Evolutionary conservation across 1,140 invertebrate species (phyloP).

Genomic region (Polyergus mexicanus): DNA sequence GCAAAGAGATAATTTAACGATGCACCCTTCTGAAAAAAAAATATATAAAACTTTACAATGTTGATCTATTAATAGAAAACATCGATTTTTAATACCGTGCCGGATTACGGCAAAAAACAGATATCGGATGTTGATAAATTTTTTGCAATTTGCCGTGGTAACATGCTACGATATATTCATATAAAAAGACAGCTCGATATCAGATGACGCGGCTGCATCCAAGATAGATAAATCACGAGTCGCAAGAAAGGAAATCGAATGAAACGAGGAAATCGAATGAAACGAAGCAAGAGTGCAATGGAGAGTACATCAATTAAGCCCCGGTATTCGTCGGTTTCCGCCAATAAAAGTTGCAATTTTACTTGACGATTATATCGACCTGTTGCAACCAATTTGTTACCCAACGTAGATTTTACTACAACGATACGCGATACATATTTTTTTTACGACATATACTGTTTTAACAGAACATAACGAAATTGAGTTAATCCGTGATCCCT

Average conservation of each 20-base stretch:
- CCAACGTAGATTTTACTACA: neutral
- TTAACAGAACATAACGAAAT: slow-evolving; percentile 6
- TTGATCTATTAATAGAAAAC: slow-evolving; percentile 14
- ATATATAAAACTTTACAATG: neutral
- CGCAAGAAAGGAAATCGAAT: slow-evolving; percentile 22
- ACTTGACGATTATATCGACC: slow-evolving; percentile 28
- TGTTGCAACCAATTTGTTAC: slow-evolving; percentile 28
- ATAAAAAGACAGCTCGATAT: slow-evolving; percentile 20
- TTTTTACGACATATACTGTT: neutral
- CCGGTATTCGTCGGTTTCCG: slow-evolving; percentile 1
- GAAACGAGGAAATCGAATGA: slow-evolving; percentile 15
- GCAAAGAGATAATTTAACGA: slow-evolving; percentile 3
- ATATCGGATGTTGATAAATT: slow-evolving; percentile 26
- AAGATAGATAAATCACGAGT: slow-evolving; percentile 11
- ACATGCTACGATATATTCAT: neutral
- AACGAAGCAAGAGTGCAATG: neutral
- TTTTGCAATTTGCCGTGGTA: slow-evolving; percentile 10
- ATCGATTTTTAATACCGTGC: slow-evolving; percentile 28
- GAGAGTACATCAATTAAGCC: slow-evolving; percentile 28
- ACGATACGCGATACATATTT: neutral
- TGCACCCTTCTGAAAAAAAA: neutral
- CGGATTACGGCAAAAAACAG: slow-evolving; percentile 1
- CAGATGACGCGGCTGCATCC: neutral
- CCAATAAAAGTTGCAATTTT: slow-evolving; percentile 38
- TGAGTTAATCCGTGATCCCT: slow-evolving; percentile 15